Evolutionary conservation across 2,113 vertebrate species (phyloP).

Genomic region (Oreocharis arfaki): DNA sequence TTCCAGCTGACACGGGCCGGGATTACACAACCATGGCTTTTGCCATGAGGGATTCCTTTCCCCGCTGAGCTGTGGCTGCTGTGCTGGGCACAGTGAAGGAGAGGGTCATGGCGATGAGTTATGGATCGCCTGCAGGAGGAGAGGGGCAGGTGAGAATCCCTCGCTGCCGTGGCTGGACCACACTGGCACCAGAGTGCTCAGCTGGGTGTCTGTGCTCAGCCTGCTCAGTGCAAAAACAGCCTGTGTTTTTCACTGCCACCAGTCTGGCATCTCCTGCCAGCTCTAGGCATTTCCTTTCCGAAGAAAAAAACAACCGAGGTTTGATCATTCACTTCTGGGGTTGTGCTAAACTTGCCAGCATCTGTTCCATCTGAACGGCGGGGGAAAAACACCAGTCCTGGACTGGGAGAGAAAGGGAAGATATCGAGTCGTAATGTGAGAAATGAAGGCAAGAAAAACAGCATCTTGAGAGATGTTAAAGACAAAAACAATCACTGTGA

Average conservation of each 20-base stretch:
- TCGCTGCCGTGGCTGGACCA: rapidly evolving
- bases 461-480: not conserved
- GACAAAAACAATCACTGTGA: not conserved
- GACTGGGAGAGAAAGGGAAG: not conserved
- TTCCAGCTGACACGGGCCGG: not conserved
- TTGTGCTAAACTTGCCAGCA: not conserved
- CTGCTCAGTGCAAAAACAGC: not conserved
- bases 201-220: not conserved
- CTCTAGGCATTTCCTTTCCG: constrained; percentile 2
- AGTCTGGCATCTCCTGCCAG: constrained; percentile 19
- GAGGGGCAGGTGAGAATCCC: not conserved
- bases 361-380: not conserved
- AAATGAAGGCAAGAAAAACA: constrained; percentile 14
- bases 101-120: not conserved
- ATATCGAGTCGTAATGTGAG: not conserved
- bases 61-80: not conserved
- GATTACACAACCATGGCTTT: not conserved
- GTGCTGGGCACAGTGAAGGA: not conserved
- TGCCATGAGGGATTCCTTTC: not conserved
- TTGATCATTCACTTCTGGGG: not conserved
- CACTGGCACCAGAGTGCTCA: not conserved
- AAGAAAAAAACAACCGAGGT: not conserved
- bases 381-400: not conserved
- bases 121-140: not conserved
- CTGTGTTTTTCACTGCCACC: constrained; percentile 8